A percentile compares a stretch with the other conserved stretches of the same genome.
Evolutionary conservation across 2,888 invertebrate genomes (phyloP).

Genomic region (Phengaris alcon): DNA sequence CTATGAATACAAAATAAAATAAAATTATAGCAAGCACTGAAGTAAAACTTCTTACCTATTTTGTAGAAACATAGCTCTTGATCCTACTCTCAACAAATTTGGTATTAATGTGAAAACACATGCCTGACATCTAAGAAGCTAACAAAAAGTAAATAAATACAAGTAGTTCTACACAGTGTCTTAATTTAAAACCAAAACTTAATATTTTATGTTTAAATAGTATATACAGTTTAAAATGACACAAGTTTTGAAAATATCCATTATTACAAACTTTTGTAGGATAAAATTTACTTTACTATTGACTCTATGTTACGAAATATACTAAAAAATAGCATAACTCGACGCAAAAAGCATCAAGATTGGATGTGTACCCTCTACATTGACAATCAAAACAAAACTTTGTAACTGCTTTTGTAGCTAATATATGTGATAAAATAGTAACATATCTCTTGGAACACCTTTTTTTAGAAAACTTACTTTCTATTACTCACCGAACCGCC

Average conservation of each 20-base stretch:
- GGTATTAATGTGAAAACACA: background rate
- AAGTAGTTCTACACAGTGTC: background rate
- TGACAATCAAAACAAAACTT: constrained; percentile 37
- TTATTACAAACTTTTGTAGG: background rate
- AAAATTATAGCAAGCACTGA: too few relatives aligned
- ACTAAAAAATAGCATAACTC: background rate
- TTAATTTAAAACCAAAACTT: constrained; percentile 7
- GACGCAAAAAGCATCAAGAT: background rate
- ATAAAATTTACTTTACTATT: background rate
- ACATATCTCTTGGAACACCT: constrained; percentile 55
- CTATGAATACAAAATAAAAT: background rate
- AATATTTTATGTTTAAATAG: background rate
- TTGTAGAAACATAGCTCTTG: too few relatives aligned
- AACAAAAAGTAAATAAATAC: background rate
- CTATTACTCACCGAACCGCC: constrained; percentile 75
- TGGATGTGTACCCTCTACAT: constrained; percentile 14
- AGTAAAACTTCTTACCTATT: too few relatives aligned
- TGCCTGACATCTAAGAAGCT: background rate
- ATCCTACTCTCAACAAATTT: too few relatives aligned
- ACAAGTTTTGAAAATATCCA: background rate
- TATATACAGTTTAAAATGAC: background rate
- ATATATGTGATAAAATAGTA: constrained; percentile 14
- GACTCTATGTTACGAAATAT: background rate
- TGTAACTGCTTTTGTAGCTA: constrained; percentile 27
- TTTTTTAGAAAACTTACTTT: constrained; percentile 57